Evolutionary conservation across 1,140 invertebrate species (phyloP).

Genomic region (Sweltsa coloradensis): DNA sequence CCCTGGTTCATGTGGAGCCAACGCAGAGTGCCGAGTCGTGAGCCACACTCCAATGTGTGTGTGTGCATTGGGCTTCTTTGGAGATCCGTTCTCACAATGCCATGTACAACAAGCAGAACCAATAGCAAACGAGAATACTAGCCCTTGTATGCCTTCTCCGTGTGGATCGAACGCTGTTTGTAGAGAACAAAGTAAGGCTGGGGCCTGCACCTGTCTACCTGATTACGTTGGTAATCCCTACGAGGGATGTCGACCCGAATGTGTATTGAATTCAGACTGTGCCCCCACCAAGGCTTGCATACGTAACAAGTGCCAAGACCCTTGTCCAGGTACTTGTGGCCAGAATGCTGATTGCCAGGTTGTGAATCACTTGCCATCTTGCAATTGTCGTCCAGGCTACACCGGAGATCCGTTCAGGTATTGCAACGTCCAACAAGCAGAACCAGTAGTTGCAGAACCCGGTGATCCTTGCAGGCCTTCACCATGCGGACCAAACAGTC

Average conservation of each 20-base stretch:
- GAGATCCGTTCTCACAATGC: constrained; percentile 48
- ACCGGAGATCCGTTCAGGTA: constrained; percentile 50
- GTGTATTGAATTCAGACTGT: constrained; percentile 42
- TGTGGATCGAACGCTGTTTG: constrained; percentile 44
- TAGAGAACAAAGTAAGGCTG: constrained; percentile 20
- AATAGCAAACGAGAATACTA: constrained; percentile 21
- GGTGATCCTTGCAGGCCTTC: constrained; percentile 53
- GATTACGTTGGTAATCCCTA: constrained; percentile 44
- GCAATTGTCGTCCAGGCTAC: constrained; percentile 41
- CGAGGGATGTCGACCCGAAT: constrained; percentile 41
- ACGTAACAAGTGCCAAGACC: constrained; percentile 47
- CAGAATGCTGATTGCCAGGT: constrained; percentile 45
- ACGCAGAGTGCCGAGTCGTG: constrained; percentile 43
- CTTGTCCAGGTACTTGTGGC: constrained; percentile 49
- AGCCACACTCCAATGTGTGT: constrained; percentile 48
- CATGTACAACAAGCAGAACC: constrained; percentile 15
- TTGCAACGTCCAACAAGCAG: constrained; percentile 29
- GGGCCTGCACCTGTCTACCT: constrained; percentile 34
- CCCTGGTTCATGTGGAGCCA: constrained; percentile 47
- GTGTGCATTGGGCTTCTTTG: constrained; percentile 41
- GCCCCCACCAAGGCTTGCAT: constrained; percentile 38
- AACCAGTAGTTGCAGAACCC: constrained; percentile 24
- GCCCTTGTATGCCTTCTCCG: constrained; percentile 27
- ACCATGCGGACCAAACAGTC: constrained; percentile 65
- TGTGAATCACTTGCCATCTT: constrained; percentile 50